These are phyloP conservation scores for Tauraco hartlaubi DNA, from an alignment of 2,797 vertebrate genomes.

Conservation along the genomic window DNA sequence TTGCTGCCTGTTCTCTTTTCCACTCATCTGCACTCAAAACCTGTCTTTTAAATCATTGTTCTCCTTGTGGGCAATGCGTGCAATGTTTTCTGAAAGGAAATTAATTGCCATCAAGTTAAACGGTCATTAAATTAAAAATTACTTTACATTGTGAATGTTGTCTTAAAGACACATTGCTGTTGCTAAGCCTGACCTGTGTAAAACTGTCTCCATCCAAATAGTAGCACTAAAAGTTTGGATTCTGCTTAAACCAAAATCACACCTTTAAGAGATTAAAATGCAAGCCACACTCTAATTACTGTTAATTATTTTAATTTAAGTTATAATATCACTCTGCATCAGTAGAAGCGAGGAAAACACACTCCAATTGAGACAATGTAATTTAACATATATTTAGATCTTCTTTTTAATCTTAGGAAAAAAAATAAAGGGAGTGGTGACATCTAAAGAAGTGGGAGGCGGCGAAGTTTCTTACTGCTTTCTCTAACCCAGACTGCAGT, in stretches of 20 bases:
- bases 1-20: not conserved
- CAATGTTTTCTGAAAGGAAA: not conserved
- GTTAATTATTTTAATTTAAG: not conserved
- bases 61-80: not conserved
- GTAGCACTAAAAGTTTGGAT: not conserved
- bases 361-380: not conserved
- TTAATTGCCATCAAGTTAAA: not conserved
- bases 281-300: not conserved
- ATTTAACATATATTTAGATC: not conserved
- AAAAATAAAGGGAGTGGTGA: not conserved
- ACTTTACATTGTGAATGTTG: not conserved
- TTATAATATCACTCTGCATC: not conserved
- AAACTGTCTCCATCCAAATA: not conserved
- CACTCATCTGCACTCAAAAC: not conserved
- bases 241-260: not conserved
- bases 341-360: not conserved
- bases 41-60: not conserved
- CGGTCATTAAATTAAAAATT: not conserved
- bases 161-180: not conserved
- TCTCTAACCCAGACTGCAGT: not conserved
- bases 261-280: not conserved
- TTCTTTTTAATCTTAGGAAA: not conserved
- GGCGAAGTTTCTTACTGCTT: not conserved
- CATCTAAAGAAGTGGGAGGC: not conserved
- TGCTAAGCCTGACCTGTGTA: not conserved